Base-by-base conservation (phyloP, 2,797 vertebrate species). In the Anguilla marmorata region DNA sequence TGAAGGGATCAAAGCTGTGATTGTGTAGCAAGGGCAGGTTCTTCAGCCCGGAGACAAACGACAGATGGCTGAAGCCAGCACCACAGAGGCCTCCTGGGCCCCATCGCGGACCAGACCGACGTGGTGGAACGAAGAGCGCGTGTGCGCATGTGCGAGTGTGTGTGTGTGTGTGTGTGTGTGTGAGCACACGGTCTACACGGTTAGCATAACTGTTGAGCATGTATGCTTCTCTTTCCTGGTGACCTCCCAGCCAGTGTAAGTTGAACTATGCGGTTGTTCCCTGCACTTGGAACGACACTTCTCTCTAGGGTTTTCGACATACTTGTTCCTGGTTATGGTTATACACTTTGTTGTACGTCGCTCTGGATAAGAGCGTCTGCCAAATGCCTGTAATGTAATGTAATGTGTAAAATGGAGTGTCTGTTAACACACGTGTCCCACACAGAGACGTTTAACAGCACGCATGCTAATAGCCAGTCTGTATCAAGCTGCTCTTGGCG, bases 1-100 rank as follows among this genome's bases (percentile, higher is more conserved):
- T 76, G 72, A 76, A 33, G 72, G 24, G 72, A 76, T 76, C 72
- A 76, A 37, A 76, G 72, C 72, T 4, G 33, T 37, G 72, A 69
- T 69, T 69, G 63, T 27, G 8, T 27, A 21, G 24, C 63, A 69
- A n/a, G 9, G 72, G 30, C 72, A 76, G 72, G 33, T 33, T 19
- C 72, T 19, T 37, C 12, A 16, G 37, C 19, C 76, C 41, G 2
- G 37, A 80, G 76, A 80, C 9, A 80, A 80, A 48, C 76, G 6
- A 45, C 76, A 48, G 76, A 48, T 80, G 37, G 76, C 76, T 48
- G 76, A 37, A 21, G 14, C 16, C 76, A 21, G 19, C 19, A 48
- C 41, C 76, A 48, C 16, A 12, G 19, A 16, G 11, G 9, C 14
- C 41, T 24, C 37, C 14, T 21, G 4, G 37, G 76, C 33, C 76